These are phyloP conservation scores for Hyla sarda DNA, from an alignment of 2,113 vertebrate genomes.

Conservation along the genomic window DNA sequence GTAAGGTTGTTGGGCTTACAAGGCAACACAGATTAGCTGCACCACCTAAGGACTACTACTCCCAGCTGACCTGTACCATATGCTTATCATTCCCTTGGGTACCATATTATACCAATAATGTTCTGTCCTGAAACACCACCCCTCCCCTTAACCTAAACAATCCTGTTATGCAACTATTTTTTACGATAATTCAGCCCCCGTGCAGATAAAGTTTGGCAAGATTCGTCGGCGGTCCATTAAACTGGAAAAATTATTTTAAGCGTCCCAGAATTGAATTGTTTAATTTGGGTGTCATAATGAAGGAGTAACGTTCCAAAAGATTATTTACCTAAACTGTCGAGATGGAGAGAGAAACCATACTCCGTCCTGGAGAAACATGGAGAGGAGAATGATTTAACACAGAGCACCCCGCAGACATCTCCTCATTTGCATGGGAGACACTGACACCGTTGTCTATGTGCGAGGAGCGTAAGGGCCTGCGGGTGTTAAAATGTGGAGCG, in stretches of 20 bases:
- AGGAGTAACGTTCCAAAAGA: conserved; percentile 60
- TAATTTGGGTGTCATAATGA: conserved; percentile 60
- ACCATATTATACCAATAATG: neutral
- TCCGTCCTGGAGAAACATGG: conserved; percentile 60
- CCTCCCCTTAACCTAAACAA: no score
- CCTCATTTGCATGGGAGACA: conserved; percentile 63
- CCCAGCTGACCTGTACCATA: no score
- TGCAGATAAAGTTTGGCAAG: neutral
- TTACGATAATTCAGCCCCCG: neutral
- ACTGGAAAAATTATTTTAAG: neutral
- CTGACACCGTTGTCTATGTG: conserved; percentile 60
- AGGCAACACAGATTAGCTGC: no score
- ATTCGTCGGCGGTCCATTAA: neutral
- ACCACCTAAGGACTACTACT: no score
- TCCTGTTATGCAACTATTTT: no score
- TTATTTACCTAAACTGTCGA: conserved; percentile 66
- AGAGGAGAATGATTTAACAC: conserved; percentile 64
- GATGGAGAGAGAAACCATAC: conserved; percentile 61
- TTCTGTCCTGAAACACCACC: neutral
- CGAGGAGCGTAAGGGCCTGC: conserved; percentile 44
- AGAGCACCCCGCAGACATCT: conserved; percentile 62
- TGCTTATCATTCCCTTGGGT: no score
- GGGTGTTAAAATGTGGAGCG: conserved; percentile 26
- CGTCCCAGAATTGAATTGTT: conserved; percentile 53
- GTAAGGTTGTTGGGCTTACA: no score